Conservation (phyloP, 2,797 vertebrate genomes). For the Meda fulgida region DNA sequence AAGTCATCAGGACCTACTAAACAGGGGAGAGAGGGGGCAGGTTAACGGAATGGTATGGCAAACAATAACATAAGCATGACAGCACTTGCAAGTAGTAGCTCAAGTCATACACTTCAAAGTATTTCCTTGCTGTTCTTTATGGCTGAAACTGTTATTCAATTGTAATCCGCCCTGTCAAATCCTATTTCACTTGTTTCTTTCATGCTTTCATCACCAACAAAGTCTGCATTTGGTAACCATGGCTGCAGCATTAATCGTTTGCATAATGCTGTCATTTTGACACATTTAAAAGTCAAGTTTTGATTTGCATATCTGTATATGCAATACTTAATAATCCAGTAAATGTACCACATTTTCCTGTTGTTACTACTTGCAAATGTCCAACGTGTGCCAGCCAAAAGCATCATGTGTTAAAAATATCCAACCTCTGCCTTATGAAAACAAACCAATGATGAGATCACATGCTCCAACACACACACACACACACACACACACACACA, state of each 20-base stretch:
- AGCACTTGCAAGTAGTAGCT: slow-evolving; percentile 77
- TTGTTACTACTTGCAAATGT: slow-evolving; percentile 79
- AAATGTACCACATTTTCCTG: not conserved
- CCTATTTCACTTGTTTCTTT: not conserved
- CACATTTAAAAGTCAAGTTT: not conserved
- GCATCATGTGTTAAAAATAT: slow-evolving; percentile 67
- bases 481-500: not conserved
- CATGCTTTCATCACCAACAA: not conserved
- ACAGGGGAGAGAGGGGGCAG: slow-evolving; percentile 79
- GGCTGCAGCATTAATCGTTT: not conserved
- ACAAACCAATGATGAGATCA: slow-evolving; percentile 17
- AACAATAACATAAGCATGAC: slow-evolving; percentile 80
- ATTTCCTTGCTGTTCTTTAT: no score
- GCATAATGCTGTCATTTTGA: not conserved
- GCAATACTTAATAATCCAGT: not conserved
- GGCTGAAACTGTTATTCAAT: not conserved
- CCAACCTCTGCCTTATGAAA: slow-evolving; percentile 25
- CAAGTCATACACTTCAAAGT: not conserved
- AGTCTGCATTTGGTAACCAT: not conserved
- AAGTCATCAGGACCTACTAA: slow-evolving; percentile 94
- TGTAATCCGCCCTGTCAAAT: not conserved
- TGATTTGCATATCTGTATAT: not conserved
- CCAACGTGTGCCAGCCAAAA: slow-evolving; percentile 69
- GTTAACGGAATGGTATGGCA: slow-evolving; percentile 78
- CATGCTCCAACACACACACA: slow-evolving; percentile 4